Evolutionary conservation across 2,888 invertebrate genomes (phyloP).

Genomic region (Hipparchia sbordonii): DNA sequence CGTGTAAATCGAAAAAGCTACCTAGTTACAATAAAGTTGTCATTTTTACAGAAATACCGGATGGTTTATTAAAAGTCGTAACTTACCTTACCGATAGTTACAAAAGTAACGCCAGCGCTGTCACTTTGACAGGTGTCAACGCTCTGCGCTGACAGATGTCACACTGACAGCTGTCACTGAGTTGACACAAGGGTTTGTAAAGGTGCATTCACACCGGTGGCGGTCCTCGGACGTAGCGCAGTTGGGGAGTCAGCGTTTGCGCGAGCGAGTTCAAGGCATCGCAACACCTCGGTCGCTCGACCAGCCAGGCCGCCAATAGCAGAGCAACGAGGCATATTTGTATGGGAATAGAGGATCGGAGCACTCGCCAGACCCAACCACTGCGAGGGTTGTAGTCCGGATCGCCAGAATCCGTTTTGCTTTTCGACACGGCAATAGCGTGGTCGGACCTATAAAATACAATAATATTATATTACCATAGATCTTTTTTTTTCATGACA

Average conservation of each 20-base stretch:
- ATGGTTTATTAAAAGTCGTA: not conserved
- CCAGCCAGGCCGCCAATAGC: slow-evolving; percentile 88
- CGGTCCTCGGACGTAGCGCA: slow-evolving; percentile 91
- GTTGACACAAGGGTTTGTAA: slow-evolving; percentile 15
- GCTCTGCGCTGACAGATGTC: slow-evolving; percentile 19
- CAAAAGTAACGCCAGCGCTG: not conserved
- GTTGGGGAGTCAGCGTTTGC: slow-evolving; percentile 89
- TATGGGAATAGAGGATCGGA: slow-evolving; percentile 90
- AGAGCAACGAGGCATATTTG: slow-evolving; percentile 89
- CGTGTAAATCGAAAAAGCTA: not conserved
- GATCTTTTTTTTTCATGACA: too few relatives aligned
- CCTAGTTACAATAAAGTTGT: not conserved
- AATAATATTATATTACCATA: too few relatives aligned
- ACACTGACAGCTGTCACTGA: slow-evolving; percentile 21
- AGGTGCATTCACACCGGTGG: slow-evolving; percentile 80
- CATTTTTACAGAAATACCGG: not conserved
- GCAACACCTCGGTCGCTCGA: slow-evolving; percentile 90
- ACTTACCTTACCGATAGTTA: not conserved
- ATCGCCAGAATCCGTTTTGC: slow-evolving; percentile 81
- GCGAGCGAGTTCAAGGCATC: slow-evolving; percentile 90
- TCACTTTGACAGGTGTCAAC: slow-evolving; percentile 14
- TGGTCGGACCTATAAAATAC: slow-evolving; percentile 52
- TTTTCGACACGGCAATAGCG: slow-evolving; percentile 61
- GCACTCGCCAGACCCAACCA: slow-evolving; percentile 88
- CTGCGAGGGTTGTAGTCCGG: slow-evolving; percentile 81